Evolutionary conservation across 2,797 vertebrate species (phyloP).

Genomic region (Molossus alvarezi): DNA sequence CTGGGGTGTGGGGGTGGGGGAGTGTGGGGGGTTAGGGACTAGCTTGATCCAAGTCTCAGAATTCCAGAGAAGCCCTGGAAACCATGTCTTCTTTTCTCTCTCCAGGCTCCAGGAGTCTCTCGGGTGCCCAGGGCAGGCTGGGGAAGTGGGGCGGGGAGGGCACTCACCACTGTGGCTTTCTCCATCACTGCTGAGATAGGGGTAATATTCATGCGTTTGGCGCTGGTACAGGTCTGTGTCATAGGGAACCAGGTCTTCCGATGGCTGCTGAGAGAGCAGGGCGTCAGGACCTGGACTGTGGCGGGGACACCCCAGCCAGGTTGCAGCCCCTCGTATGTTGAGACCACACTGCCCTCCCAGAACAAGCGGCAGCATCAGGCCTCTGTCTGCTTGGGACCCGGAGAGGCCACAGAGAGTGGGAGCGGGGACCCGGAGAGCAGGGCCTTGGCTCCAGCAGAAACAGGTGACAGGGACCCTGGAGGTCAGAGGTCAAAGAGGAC

Average conservation of each 20-base stretch:
- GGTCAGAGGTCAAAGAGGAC: slow-evolving; percentile 31
- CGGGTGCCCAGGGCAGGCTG: not conserved
- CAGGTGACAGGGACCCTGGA: not conserved
- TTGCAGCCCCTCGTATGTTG: accelerated
- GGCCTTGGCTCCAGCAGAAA: not conserved
- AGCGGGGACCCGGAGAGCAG: not conserved
- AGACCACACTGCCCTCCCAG: not conserved
- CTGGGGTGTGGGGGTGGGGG: no score
- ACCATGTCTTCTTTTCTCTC: not conserved
- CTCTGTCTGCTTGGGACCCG: not conserved
- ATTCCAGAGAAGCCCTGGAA: not conserved
- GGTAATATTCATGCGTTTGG: slow-evolving; percentile 95
- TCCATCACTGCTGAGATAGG: slow-evolving; percentile 95
- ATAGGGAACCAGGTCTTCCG: slow-evolving; percentile 96
- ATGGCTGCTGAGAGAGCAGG: slow-evolving; percentile 91
- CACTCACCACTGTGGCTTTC: slow-evolving; percentile 95
- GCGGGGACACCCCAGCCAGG: no score
- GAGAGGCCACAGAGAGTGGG: not conserved
- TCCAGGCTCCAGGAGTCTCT: not conserved
- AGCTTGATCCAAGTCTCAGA: not conserved
- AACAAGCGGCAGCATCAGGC: accelerated
- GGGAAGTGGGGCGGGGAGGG: accelerated
- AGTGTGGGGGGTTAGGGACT: not conserved
- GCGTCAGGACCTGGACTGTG: slow-evolving; percentile 70
- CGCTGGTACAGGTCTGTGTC: slow-evolving; percentile 96